phyloP scores from a whole-genome alignment of 1,140 invertebrate species.

The Aplysia californica region DNA sequence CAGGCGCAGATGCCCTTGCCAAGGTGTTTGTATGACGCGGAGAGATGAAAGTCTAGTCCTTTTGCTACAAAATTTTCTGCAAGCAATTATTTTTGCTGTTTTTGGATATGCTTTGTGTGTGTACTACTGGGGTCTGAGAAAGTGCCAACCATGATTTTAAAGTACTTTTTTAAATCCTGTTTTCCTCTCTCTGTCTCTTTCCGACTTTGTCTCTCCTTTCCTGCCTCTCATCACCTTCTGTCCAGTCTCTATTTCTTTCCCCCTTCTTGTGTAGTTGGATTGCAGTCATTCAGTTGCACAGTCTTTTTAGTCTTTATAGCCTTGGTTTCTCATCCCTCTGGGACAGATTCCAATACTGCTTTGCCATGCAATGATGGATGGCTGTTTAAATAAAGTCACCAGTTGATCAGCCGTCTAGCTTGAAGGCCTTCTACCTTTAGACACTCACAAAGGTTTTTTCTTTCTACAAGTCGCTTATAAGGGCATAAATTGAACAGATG shows the following conservation, averaged over 20 bases:
- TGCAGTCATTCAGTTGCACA: not conserved
- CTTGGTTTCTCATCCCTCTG: not conserved
- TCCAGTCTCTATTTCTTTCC: not conserved
- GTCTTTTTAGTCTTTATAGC: not conserved
- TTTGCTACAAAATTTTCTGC: not conserved
- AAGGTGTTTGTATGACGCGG: conserved; percentile 85
- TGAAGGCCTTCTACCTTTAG: too few species aligned
- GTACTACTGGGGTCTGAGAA: not conserved
- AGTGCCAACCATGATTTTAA: not conserved
- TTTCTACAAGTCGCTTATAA: not conserved
- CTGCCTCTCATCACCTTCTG: not conserved
- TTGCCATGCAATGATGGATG: not conserved
- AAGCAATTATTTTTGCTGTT: not conserved
- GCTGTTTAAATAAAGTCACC: not conserved
- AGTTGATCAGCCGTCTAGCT: not conserved
- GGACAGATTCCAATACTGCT: not conserved
- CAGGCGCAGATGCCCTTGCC: conserved; percentile 96
- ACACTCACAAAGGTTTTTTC: not conserved
- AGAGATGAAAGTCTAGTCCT: not conserved
- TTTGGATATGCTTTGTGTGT: not conserved
- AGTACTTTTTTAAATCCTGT: not conserved
- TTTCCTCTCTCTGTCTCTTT: conserved; percentile 18
- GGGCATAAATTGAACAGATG: not conserved
- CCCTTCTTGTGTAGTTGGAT: not conserved
- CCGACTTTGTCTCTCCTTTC: not conserved